These are phyloP conservation scores for Cotesia chilonis DNA, from an alignment of 1,140 invertebrate species.

Conservation along the genomic window DNA sequence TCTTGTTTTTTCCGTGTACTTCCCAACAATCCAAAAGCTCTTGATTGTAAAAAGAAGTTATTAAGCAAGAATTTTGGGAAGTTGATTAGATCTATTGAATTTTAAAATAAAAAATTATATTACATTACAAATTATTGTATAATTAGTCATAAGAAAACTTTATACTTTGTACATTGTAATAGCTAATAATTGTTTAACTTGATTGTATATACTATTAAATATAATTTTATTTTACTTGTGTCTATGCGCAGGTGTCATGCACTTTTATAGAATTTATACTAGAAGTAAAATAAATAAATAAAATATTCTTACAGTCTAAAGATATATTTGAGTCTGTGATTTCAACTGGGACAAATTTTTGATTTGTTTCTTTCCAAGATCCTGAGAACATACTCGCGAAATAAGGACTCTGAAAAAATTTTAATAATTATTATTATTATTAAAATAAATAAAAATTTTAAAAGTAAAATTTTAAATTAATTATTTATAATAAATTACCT, in stretches of 20 bases:
- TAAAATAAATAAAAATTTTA: constrained; percentile 22
- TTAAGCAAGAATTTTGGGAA: no score
- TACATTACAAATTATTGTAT: no score
- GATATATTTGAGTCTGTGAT: constrained; percentile 81
- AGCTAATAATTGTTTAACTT: no score
- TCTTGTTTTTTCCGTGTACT: no score
- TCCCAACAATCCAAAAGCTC: no score
- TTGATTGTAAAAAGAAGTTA: no score
- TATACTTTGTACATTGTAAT: no score
- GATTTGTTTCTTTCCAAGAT: constrained; percentile 78
- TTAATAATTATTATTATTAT: constrained; percentile 33
- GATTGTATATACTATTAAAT: no score
- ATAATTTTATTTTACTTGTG: not conserved
- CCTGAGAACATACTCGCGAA: constrained; percentile 88
- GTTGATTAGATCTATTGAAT: no score
- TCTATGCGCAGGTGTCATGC: not conserved
- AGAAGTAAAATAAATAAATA: not conserved
- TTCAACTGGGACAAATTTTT: constrained; percentile 75
- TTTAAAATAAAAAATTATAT: no score
- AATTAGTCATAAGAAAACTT: no score
- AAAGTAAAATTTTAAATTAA: no score
- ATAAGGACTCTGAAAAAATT: constrained; percentile 75
- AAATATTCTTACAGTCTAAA: constrained; percentile 68
- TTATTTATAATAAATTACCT: constrained; percentile 58
- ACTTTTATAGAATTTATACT: not conserved